Evolutionary conservation across 2,888 invertebrate genomes (phyloP).

Genomic region (Arctia plantaginis): DNA sequence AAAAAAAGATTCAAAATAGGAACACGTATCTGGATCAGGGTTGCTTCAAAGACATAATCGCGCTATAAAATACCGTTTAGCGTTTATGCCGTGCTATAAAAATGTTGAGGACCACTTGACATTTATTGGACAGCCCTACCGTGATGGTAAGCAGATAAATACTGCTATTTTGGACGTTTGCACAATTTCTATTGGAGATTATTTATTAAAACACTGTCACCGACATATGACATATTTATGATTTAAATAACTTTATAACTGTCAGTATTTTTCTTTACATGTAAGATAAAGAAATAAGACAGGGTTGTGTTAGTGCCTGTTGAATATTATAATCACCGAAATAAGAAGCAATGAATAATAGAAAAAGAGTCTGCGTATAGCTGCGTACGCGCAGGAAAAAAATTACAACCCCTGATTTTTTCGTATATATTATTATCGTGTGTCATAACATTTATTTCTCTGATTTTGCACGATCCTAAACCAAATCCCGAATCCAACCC

Average conservation of each 20-base stretch:
- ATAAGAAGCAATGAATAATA: too few relatives aligned
- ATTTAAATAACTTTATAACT: neutral
- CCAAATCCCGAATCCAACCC: too few relatives aligned
- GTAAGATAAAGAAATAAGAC: neutral
- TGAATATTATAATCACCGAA: too few relatives aligned
- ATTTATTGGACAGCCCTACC: conserved; percentile 65
- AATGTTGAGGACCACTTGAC: conserved; percentile 63
- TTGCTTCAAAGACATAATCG: conserved; percentile 64
- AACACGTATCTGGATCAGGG: conserved; percentile 56
- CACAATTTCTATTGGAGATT: neutral
- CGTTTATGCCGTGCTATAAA: conserved; percentile 62
- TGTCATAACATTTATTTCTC: too few relatives aligned
- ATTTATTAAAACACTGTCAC: neutral
- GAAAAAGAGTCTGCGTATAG: too few relatives aligned
- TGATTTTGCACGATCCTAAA: too few relatives aligned
- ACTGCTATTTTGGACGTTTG: conserved; percentile 14
- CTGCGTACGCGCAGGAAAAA: too few relatives aligned
- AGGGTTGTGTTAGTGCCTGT: too few relatives aligned
- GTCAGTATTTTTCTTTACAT: neutral
- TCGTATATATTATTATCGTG: too few relatives aligned
- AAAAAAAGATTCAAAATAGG: conserved; percentile 49
- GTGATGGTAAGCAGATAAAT: conserved; percentile 18
- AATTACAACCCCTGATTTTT: too few relatives aligned
- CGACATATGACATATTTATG: neutral
- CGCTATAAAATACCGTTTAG: conserved; percentile 67